phyloP scores from a whole-genome alignment of 2,113 vertebrate species.

The Halichoerus grypus region DNA sequence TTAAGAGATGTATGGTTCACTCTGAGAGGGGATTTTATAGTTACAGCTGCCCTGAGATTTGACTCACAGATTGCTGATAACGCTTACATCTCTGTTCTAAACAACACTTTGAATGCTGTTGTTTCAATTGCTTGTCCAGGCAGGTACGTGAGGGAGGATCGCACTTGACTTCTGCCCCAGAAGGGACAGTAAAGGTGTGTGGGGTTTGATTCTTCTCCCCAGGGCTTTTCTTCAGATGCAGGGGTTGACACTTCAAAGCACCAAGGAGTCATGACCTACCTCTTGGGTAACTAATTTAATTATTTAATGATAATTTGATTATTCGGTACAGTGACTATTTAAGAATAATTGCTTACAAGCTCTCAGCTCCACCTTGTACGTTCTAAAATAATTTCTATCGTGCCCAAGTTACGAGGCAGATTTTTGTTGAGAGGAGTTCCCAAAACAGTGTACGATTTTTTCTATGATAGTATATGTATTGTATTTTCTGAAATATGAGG shows the following conservation, averaged over 20 bases:
- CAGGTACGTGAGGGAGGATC: rapidly evolving
- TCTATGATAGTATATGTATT: not conserved
- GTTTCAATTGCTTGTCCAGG: not conserved
- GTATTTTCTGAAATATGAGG: not conserved
- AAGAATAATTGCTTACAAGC: not conserved
- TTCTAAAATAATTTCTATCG: not conserved
- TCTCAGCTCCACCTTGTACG: not conserved
- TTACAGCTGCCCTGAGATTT: not conserved
- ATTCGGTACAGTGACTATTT: not conserved
- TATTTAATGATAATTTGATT: not conserved
- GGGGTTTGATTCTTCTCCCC: no score
- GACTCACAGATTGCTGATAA: not conserved
- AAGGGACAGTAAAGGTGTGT: no score
- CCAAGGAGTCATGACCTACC: not conserved
- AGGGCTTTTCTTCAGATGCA: not conserved
- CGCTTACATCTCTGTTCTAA: not conserved
- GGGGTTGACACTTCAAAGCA: not conserved
- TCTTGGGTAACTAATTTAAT: not conserved
- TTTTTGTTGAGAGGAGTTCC: not conserved
- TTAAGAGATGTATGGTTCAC: not conserved
- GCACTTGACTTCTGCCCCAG: no score
- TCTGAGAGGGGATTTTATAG: not conserved
- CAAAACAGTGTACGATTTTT: not conserved
- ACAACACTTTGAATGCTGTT: not conserved
- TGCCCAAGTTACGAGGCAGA: not conserved